Evolutionary conservation across 2,797 vertebrate species (phyloP).

Genomic region (Aselliscus stoliczkanus): DNA sequence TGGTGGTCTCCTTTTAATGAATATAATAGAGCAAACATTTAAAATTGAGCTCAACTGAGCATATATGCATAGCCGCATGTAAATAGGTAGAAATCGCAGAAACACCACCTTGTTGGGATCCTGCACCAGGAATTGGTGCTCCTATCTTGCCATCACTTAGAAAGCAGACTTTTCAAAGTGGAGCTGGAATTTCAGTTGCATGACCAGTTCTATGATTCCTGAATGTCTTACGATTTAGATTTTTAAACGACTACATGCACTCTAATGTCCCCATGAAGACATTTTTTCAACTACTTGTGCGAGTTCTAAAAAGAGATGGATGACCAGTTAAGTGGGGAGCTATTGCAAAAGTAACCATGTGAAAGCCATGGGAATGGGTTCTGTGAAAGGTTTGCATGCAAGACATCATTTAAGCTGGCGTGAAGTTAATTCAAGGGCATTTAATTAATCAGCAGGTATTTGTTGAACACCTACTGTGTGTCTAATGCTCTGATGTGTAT

Average conservation of each 20-base stretch:
- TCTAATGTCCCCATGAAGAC: background rate
- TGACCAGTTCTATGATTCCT: background rate
- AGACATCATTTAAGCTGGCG: background rate
- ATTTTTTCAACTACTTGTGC: background rate
- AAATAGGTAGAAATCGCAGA: background rate
- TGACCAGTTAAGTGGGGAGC: background rate
- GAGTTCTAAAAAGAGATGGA: slow-evolving; percentile 12
- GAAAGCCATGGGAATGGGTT: background rate
- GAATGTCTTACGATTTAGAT: background rate
- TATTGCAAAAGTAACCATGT: background rate
- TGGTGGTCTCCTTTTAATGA: slow-evolving; percentile 30
- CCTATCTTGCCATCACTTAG: background rate
- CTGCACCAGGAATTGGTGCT: background rate
- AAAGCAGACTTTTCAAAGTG: background rate
- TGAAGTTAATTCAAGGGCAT: background rate
- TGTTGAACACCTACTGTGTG: slow-evolving; percentile 49
- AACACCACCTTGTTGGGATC: background rate
- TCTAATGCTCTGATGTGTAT: background rate
- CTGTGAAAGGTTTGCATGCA: background rate
- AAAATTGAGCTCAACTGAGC: background rate
- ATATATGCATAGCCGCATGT: background rate
- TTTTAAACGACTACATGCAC: background rate
- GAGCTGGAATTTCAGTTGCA: background rate
- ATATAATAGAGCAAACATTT: background rate
- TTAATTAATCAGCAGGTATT: slow-evolving; percentile 41